Percentiles rank a stretch among this genome's conserved stretches.
These are phyloP conservation scores for Rhinogobio ventralis DNA, from an alignment of 2,797 vertebrate genomes.

Conservation along the genomic window DNA sequence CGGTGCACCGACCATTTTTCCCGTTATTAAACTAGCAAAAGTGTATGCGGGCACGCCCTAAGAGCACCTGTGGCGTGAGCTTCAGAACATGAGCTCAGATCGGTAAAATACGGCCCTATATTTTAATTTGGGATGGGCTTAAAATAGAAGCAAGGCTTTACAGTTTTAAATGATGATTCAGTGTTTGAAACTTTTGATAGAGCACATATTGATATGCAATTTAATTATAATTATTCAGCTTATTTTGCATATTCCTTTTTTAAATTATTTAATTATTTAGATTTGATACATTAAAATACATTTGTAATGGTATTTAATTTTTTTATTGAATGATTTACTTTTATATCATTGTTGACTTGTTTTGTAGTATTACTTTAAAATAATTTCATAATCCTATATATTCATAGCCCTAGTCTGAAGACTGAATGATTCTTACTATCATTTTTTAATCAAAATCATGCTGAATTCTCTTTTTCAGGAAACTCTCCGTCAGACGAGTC, in stretches of 20 bases:
- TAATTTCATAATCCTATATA: too few relatives aligned
- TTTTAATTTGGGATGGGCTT: background rate
- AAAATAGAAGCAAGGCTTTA: constrained; percentile 8
- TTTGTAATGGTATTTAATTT: background rate
- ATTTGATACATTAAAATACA: background rate
- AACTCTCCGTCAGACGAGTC: constrained; percentile 98
- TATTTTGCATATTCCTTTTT: background rate
- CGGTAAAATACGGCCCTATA: background rate
- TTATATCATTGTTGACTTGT: background rate
- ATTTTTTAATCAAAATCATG: background rate
- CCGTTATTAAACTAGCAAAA: too few relatives aligned
- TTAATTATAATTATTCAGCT: background rate
- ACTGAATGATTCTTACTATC: background rate
- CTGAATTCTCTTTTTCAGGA: constrained; percentile 75
- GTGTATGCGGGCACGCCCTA: too few relatives aligned
- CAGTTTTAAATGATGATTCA: background rate
- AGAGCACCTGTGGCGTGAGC: too few relatives aligned
- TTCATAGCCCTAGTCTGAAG: too few relatives aligned
- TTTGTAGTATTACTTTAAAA: too few relatives aligned
- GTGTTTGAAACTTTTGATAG: background rate
- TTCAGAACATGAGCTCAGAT: too few relatives aligned
- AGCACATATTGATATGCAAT: background rate
- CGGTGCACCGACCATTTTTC: too few relatives aligned
- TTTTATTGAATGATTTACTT: background rate
- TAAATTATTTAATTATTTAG: background rate